Evolutionary conservation across 2,888 invertebrate species (phyloP), one percentile per base, ranked within the genome.

Genomic region (Drosophila rubida): DNA sequence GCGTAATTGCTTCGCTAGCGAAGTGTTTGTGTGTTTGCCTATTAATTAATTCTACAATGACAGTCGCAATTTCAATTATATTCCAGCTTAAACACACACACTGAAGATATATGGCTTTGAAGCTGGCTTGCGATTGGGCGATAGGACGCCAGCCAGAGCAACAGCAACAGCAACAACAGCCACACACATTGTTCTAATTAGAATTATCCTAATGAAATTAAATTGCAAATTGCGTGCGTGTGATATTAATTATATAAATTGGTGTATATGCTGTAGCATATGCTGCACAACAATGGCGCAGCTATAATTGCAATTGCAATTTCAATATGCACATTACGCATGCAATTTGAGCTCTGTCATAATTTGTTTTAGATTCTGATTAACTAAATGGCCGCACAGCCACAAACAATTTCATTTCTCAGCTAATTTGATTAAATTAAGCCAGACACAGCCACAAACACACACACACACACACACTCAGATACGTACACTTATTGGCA

Each of bases 121-220:
- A 25, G 65, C 48, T 57, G 35, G 22, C 45, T 60, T 60, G 66
- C 70, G 85, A 89, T 89, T 80, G 89, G 75, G 58, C 69, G 72
- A 90, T 90, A 87, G 65, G 27, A 27, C 57, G 65, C 42, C 49
- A 25, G 49, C 51, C 49, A 39, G 62, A 55, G 16, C 82, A 16
- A 9, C 59, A 50, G 13, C 58, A 30, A 14, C 41, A 32, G 16
- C 46, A 27, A n/a, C n/a, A n/a, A n/a, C n/a, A n/a, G n/a, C n/a
- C n/a, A n/a, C n/a, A 14, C 45, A 55, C 85, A 84, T 85, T 78
- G 79, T 78, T 83, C 84, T 90, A 90, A 90, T 90, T 90, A 89
- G 90, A 88, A 90, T 90, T 87, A 89, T 88, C 81, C 87, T 87
- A 87, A 84, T 83, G 84, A 80, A 88, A 84, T 87, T 85, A 90